These are phyloP conservation scores for Electrophaes corylata DNA, from an alignment of 2,888 invertebrate genomes.

Conservation along the genomic window DNA sequence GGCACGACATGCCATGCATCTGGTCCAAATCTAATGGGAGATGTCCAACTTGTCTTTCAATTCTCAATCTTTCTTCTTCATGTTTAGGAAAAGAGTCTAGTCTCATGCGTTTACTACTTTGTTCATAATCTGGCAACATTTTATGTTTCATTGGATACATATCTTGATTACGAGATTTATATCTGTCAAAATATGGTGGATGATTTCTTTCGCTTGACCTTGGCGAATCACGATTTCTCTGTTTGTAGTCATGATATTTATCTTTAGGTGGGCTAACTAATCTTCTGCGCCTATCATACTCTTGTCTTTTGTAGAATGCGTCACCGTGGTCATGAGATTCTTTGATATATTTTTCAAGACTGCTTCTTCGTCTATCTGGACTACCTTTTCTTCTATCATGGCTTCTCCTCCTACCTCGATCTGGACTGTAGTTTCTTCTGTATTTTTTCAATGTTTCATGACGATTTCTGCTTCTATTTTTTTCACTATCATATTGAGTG, in stretches of 20 bases:
- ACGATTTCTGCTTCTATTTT: constrained; percentile 48
- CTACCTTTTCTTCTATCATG: constrained; percentile 24
- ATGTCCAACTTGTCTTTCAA: constrained; percentile 36
- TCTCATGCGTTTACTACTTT: constrained; percentile 55
- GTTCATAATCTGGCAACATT: constrained; percentile 51
- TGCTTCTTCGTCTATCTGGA: constrained; percentile 30
- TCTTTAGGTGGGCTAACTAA: constrained; percentile 57
- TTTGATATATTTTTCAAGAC: constrained; percentile 52
- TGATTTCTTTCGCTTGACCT: constrained; percentile 33
- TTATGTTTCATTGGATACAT: constrained; percentile 53
- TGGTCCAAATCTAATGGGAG: constrained; percentile 34
- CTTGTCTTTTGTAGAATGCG: constrained; percentile 44
- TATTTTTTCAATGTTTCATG: constrained; percentile 48
- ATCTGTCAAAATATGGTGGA: constrained; percentile 44
- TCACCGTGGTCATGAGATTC: constrained; percentile 44
- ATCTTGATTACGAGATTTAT: constrained; percentile 42
- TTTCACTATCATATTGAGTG: constrained; percentile 46
- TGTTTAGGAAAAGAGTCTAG: constrained; percentile 42
- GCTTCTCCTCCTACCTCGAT: constrained; percentile 23
- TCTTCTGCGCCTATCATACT: constrained; percentile 48
- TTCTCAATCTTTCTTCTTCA: constrained; percentile 43
- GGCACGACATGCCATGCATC: constrained; percentile 54
- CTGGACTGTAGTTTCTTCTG: constrained; percentile 40
- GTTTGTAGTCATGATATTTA: constrained; percentile 32
- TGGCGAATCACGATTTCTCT: constrained; percentile 27